Evolutionary conservation across 2,113 vertebrate species (phyloP), one percentile per base, ranked within the genome.

Genomic region (Rhynchopsitta pachyrhyncha): DNA sequence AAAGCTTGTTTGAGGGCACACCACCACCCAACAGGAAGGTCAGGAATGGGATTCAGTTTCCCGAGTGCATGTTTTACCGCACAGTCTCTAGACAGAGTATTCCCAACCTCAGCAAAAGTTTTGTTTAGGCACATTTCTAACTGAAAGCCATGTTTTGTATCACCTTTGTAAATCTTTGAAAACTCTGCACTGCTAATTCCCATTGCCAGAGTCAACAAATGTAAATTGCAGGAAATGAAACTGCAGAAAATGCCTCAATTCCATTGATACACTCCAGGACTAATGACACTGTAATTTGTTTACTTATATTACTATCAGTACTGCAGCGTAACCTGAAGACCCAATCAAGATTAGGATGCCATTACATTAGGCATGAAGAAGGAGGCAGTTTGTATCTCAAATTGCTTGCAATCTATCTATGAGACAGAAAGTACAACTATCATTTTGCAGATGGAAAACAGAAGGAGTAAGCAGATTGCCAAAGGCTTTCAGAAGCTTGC

Each of bases 381-480:
- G 87, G 84, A 93, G 67, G n/a, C 74, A 76, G 84, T 12, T 82
- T 42, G 5, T 52, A 76, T n/a, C 74, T 82, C 93, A 60, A 11
- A 79, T 14, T 79, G 35, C 74, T 29, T 89, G 87, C 81, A 62
- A 33, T 84, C 57, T 57, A 85, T 85, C 84, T 37, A 41, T 0
- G 10, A 95, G 60, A 62, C 86, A 94, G 78, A 90, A 92, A 94
- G 70, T 73, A 84, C 74, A 76, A 68, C 78, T 39, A 89, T 90
- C 70, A 85, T 91, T 94, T 39, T 86, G 71, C 85, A 96, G 96
- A 97, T 85, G 91, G 86, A 94, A 97, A 94, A 66, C 92, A 96
- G 95, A 91, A 94, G 89, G 85, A 94, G 71, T 35, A 85, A 96
- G 93, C 88, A 94, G 94, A 93, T 31, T 97, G 93, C 90, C 96